Conservation (phyloP, 2,797 vertebrate species). For the Smutsia gigantea region DNA sequence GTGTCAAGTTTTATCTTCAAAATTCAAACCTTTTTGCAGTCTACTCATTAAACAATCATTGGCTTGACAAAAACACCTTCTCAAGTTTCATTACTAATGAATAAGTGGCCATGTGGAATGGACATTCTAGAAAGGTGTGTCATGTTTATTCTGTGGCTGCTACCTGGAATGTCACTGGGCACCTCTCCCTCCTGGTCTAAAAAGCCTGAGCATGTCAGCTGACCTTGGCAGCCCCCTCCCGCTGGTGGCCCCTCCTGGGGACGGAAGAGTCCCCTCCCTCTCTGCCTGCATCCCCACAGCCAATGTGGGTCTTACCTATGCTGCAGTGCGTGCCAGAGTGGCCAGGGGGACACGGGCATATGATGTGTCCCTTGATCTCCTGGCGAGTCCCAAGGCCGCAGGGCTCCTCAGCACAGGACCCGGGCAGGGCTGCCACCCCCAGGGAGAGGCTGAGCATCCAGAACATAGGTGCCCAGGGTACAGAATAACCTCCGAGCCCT, state of each 20-base stretch:
- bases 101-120: not conserved
- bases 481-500: not conserved
- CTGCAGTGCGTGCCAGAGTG: conserved; percentile 73
- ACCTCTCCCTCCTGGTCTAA: not conserved
- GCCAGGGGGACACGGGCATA: conserved; percentile 81
- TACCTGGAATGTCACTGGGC: rapidly evolving
- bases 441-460: not conserved
- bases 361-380: conserved; percentile 73
- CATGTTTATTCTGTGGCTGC: not conserved
- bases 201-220: not conserved
- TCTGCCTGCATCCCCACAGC: not conserved
- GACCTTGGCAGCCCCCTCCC: not conserved
- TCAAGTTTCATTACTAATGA: not conserved
- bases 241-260: not conserved
- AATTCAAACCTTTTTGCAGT: not conserved
- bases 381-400: conserved; percentile 85
- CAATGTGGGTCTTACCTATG: conserved; percentile 73
- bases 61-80: not conserved
- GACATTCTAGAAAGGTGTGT: not conserved
- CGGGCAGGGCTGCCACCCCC: conserved; percentile 64
- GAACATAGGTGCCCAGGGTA: not conserved
- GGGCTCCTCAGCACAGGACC: conserved; percentile 85
- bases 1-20: not conserved
- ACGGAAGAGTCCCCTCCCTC: not conserved
- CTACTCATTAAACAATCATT: not conserved